These are phyloP conservation scores for Epinephelus fuscoguttatus DNA, from an alignment of 2,113 vertebrate species.

Conservation along the genomic window DNA sequence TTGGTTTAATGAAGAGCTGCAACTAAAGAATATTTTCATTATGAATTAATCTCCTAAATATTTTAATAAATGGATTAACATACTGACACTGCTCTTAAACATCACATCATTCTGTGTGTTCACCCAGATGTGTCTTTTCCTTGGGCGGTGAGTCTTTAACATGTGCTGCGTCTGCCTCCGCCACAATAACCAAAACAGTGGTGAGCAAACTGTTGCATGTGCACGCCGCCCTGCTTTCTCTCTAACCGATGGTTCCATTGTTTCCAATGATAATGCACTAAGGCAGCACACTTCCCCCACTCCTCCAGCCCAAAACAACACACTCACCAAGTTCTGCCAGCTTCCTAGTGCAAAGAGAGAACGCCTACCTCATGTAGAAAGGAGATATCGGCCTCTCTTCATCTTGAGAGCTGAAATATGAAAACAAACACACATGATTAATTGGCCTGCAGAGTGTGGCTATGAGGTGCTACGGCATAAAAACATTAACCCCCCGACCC, in stretches of 20 bases:
- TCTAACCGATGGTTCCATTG: slow-evolving; percentile 58
- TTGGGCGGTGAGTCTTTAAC: slow-evolving; percentile 9
- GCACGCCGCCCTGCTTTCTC: slow-evolving; percentile 37
- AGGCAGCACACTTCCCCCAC: slow-evolving; percentile 56
- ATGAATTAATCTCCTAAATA: background rate
- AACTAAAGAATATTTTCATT: background rate
- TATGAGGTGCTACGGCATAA: slow-evolving; percentile 33
- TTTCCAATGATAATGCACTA: slow-evolving; percentile 62
- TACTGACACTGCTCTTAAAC: background rate
- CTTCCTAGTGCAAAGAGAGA: slow-evolving; percentile 12
- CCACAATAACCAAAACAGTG: slow-evolving; percentile 38
- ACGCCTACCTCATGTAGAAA: slow-evolving; percentile 92
- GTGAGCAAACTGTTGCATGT: slow-evolving; percentile 58
- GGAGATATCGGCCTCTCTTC: slow-evolving; percentile 93
- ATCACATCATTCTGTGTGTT: background rate
- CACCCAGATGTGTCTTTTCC: background rate
- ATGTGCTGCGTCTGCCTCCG: background rate
- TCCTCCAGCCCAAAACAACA: slow-evolving; percentile 62
- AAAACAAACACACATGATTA: slow-evolving; percentile 47
- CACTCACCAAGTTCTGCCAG: background rate
- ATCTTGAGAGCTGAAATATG: slow-evolving; percentile 87
- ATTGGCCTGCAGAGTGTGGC: slow-evolving; percentile 35
- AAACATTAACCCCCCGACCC: slow-evolving; percentile 14
- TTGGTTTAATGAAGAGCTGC: background rate
- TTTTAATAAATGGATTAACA: no score